Percentiles rank a stretch among this genome's conserved stretches.
Conservation (phyloP, 1,140 invertebrate species). For the Conus betulinus region DNA sequence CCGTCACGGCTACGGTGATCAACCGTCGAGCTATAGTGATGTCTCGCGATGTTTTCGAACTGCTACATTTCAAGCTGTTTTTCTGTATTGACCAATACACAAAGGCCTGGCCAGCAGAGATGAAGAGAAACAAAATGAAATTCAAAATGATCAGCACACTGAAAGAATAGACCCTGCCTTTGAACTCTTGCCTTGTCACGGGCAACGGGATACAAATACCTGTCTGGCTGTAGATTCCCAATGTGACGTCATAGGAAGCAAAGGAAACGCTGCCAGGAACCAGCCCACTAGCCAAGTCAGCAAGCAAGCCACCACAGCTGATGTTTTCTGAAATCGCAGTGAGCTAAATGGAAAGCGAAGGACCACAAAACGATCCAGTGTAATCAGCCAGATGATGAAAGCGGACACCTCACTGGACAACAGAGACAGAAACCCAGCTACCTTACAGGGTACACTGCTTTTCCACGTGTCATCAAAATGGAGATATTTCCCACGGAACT, state of each 20-base stretch:
- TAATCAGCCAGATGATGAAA: not conserved
- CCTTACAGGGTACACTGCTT: not conserved
- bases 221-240: slow-evolving; percentile 1
- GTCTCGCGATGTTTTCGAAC: too few species aligned
- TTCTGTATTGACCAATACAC: not conserved
- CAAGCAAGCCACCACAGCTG: not conserved
- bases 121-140: too few species aligned
- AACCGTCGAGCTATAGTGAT: too few species aligned
- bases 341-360: not conserved
- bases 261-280: not conserved
- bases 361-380: not conserved
- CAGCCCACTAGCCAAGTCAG: not conserved
- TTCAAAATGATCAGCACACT: not conserved
- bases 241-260: not conserved
- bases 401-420: not conserved
- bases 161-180: not conserved
- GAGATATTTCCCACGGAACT: too few species aligned
- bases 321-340: not conserved
- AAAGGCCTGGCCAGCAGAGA: too few species aligned
- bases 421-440: too few species aligned
- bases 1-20: too few species aligned
- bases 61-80: too few species aligned
- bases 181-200: not conserved
- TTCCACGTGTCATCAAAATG: not conserved
- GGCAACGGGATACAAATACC: not conserved